Base-by-base conservation (phyloP, 2,888 invertebrate species). In the Catocala sponsa region DNA sequence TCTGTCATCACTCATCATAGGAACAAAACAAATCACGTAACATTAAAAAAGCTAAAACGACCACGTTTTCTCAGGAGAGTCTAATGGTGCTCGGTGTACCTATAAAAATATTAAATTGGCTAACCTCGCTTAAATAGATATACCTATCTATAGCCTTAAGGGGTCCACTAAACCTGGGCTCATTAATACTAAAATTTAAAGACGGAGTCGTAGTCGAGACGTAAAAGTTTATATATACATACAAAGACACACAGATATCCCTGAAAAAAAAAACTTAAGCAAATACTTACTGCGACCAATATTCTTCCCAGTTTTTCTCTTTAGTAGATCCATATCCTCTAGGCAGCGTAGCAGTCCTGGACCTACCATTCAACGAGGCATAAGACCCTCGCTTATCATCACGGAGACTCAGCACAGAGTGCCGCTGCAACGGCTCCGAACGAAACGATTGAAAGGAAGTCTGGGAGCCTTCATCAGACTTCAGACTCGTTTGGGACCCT, bases 271-370 rank as follows among this genome's bases (percentile, higher is more conserved):
- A 35, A 9, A 42, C n/a, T n/a, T 58, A 54, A 62, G 58, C 63
- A 63, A 73, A 52, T 72, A 91, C 93, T 91, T 78, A 95, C 95
- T 88, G 85, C 0, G 93, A 86, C 95, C 95, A 95, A 72, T 95
- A 94, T 13, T 93, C 93, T 66, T 94, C 93, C 94, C 94, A 94
- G 53, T 87, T 88, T 78, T 90, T 92, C 72, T 92, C 90, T 72
- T 85, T 91, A 0, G 79, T 90, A 0, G 94, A 92, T 0, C 92
- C 94, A 57, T 93, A 92, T 0, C 94, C 93, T 35, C 94, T 79
- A 0, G 94, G 94, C 49, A 94, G 68, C 0, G 94, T 94, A 0
- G 94, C 91, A 0, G 92, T 94, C 70, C 78, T 89, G 4, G 78
- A 71, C 59, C 87, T 86, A 0, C 91, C 92, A 59, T 92, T 92